These are phyloP conservation scores for Folsomia candida DNA, from an alignment of 2,888 invertebrate genomes.

Conservation along the genomic window DNA sequence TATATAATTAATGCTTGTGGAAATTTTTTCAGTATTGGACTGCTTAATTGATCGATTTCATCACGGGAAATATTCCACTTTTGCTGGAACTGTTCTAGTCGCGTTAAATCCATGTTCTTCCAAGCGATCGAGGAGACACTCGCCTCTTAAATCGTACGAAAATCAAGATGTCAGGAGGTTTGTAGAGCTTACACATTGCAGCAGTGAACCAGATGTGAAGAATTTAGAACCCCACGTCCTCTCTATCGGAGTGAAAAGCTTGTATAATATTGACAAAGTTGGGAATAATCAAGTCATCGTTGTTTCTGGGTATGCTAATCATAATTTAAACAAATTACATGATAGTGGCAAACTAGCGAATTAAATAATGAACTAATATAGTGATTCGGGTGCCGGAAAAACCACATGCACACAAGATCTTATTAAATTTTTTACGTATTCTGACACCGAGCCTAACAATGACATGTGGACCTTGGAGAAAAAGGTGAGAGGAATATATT, in stretches of 20 bases:
- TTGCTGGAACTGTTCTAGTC: slow-evolving; percentile 43
- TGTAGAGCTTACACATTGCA: slow-evolving; percentile 2
- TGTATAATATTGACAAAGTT: slow-evolving; percentile 33
- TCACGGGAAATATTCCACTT: slow-evolving; percentile 34
- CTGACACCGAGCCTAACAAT: neutral
- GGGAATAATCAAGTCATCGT: slow-evolving; percentile 45
- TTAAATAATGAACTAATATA: too few species aligned
- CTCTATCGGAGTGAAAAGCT: slow-evolving; percentile 35
- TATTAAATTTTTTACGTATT: slow-evolving; percentile 41
- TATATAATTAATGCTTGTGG: neutral
- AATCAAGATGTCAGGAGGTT: slow-evolving; percentile 19
- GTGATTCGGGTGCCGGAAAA: slow-evolving; percentile 20
- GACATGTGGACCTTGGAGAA: slow-evolving; percentile 29
- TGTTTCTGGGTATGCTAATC: slow-evolving; percentile 29
- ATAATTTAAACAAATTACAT: too few species aligned
- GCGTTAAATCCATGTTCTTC: slow-evolving; percentile 43
- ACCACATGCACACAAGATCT: slow-evolving; percentile 47
- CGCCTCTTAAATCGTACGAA: neutral
- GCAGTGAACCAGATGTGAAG: neutral
- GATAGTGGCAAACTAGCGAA: too few species aligned
- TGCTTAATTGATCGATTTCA: slow-evolving; percentile 38
- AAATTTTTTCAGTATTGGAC: slow-evolving; percentile 32
- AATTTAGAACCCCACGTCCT: slow-evolving; percentile 40
- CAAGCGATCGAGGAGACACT: slow-evolving; percentile 22
- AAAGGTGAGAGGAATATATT: slow-evolving; percentile 27